These are phyloP conservation scores for Apamea crenata DNA, from an alignment of 2,888 invertebrate species.

Conservation along the genomic window DNA sequence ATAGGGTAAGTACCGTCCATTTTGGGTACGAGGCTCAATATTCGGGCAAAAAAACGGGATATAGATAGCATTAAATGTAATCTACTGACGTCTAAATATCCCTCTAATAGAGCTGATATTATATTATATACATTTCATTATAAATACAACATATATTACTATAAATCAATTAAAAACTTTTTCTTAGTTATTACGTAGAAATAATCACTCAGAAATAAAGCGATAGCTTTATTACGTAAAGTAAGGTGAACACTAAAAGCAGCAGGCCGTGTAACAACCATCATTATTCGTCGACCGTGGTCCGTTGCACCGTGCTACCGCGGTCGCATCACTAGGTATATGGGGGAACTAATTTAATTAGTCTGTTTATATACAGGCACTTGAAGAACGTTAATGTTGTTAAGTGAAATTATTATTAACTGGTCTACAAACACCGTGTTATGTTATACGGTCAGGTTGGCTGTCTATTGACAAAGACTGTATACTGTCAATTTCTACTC, in stretches of 20 bases:
- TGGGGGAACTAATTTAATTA: background rate
- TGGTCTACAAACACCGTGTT: background rate
- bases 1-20: background rate
- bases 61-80: background rate
- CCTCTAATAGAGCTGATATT: background rate
- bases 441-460: background rate
- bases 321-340: slow-evolving; percentile 15
- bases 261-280: slow-evolving; percentile 80
- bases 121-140: background rate
- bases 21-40: background rate
- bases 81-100: background rate
- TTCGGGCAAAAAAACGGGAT: background rate
- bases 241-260: slow-evolving; percentile 63
- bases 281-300: slow-evolving; percentile 76
- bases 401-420: background rate
- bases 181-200: slow-evolving; percentile 14
- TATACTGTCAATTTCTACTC: background rate
- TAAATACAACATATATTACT: background rate
- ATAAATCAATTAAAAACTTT: background rate
- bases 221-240: slow-evolving; percentile 79
- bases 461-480: background rate
- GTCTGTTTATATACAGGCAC: background rate
- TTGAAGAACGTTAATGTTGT: background rate
- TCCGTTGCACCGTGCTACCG: slow-evolving; percentile 38
- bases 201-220: slow-evolving; percentile 27